Base-by-base conservation (phyloP, 2,888 invertebrate genomes). In the Maniola hyperantus region DNA sequence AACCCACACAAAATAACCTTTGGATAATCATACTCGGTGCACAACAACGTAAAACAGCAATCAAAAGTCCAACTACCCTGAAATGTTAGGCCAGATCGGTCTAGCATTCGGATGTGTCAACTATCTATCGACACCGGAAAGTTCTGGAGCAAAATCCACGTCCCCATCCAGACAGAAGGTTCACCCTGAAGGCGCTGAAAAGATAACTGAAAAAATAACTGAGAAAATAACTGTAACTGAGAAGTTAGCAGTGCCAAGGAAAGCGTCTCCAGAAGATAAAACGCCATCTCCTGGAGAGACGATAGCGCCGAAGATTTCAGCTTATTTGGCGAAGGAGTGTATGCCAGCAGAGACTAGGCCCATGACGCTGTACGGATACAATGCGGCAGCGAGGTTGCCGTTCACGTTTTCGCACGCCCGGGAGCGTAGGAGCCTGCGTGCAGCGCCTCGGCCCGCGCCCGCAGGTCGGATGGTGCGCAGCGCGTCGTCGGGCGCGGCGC, bases 51-150 rank as follows among this genome's bases (percentile, higher is more conserved):
- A 26, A 79, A 79, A 83, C 79, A 93, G 93, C 82, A 92, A 89
- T 75, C 91, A 91, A 79, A 92, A 89, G 74, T 91, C 92, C 2
- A 93, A 92, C 82, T 93, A 93, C 74, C 92, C 93, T 20, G 93
- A 93, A 77, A 93, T 93, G 93, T 84, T 93, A 70, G 93, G 93
- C 10, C 93, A 93, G 77, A 93, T 93, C 77, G 93, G 93, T 6
- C 80, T 93, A 58, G 93, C 93, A 5, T 92, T 93, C 81, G 93
- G 93, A 64, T 92, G 92, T 83, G 92, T 93, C 65, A 93, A 93
- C 79, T 93, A 93, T 75, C 74, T 93, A 34, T 84, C 92, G 26
- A 87, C 91, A 15, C 85, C 88, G 34, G 87, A 86, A 66, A 75
- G 71, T 18, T 75, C 78, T 8, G 74, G 77, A 13, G 75, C 73